Conservation (phyloP, 2,888 invertebrate species). For the Autographa gamma region DNA sequence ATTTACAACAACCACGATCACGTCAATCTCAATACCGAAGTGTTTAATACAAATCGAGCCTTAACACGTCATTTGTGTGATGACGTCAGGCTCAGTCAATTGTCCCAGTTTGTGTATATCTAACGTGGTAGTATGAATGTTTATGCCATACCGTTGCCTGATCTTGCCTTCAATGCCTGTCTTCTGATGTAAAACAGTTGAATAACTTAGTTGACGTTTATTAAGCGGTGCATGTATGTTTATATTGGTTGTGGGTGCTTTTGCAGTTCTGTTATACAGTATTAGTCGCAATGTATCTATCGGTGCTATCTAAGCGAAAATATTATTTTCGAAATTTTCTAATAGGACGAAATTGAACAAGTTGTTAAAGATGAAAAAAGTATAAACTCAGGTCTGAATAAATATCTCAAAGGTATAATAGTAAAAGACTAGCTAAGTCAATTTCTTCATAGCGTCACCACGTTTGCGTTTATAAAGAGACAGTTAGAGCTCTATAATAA, state of each 20-base stretch:
- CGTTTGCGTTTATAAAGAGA: no score
- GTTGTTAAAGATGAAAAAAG: no score
- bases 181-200: background rate
- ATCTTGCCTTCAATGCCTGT: background rate
- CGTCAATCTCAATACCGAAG: conserved; percentile 35
- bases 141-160: conserved; percentile 10
- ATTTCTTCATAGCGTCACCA: no score
- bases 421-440: no score
- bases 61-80: conserved; percentile 30
- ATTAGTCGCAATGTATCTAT: no score
- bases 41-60: conserved; percentile 35
- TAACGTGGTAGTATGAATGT: conserved; percentile 30
- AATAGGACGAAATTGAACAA: no score
- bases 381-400: no score
- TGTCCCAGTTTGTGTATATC: conserved; percentile 72
- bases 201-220: background rate
- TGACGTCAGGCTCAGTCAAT: conserved; percentile 76
- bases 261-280: no score
- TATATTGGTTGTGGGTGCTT: background rate
- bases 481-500: no score
- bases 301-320: no score
- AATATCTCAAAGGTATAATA: no score
- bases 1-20: background rate
- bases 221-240: background rate
- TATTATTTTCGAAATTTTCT: no score